Evolutionary conservation across 2,888 invertebrate genomes (phyloP).

Genomic region (Tethea ocularis): DNA sequence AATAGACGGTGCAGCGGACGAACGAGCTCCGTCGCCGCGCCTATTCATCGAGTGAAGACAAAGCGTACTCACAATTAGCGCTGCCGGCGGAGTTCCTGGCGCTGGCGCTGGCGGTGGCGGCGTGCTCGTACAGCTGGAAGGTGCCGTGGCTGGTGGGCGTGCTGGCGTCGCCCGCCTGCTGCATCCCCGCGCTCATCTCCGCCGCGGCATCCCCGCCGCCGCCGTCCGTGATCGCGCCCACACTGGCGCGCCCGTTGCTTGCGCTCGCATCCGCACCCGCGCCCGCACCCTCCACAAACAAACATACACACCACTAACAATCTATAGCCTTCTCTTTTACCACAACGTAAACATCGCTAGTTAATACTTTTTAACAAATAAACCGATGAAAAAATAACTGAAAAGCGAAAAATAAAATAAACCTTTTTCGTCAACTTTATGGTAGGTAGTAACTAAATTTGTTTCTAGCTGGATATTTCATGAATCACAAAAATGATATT

Average conservation of each 20-base stretch:
- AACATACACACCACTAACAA: too few species aligned
- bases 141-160: conserved; percentile 76
- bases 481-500: too few species aligned
- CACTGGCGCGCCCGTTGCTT: conserved; percentile 28
- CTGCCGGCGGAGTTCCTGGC: conserved; percentile 58
- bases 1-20: neutral
- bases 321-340: too few species aligned
- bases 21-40: neutral
- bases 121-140: conserved; percentile 73
- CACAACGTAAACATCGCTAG: too few species aligned
- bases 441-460: too few species aligned
- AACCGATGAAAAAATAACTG: too few species aligned
- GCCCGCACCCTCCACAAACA: too few species aligned
- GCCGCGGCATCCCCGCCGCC: conserved; percentile 68
- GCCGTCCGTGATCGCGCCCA: conserved; percentile 42
- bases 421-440: too few species aligned
- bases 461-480: too few species aligned
- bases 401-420: too few species aligned
- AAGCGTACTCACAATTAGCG: conserved; percentile 60
- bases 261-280: conserved; percentile 19
- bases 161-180: conserved; percentile 47
- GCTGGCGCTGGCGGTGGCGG: conserved; percentile 52
- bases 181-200: conserved; percentile 65
- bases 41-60: neutral
- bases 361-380: too few species aligned